A percentile compares a stretch with the other conserved stretches of the same genome.
These are phyloP conservation scores for Parochlus steinenii DNA, from an alignment of 2,888 invertebrate species.

Conservation along the genomic window DNA sequence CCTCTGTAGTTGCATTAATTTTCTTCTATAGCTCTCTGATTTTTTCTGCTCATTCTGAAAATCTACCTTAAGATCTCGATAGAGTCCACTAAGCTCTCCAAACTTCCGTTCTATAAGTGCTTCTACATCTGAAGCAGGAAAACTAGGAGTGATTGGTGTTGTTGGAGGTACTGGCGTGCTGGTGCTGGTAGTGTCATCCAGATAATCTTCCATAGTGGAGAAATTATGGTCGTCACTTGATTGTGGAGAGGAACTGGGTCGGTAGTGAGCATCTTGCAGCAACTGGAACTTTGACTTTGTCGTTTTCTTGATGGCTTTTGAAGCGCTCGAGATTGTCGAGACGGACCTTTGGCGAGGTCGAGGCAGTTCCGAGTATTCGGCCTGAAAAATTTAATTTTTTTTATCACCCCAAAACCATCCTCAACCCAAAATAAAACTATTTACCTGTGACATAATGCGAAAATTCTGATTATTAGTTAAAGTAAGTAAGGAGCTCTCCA, in stretches of 20 bases:
- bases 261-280: too few species aligned
- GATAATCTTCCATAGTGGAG: too few species aligned
- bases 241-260: too few species aligned
- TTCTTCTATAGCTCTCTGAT: background rate
- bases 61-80: conserved; percentile 6
- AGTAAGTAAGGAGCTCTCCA: conserved; percentile 1
- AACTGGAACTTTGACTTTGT: too few species aligned
- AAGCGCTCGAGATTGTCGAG: too few species aligned
- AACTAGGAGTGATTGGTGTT: background rate
- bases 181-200: too few species aligned
- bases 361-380: too few species aligned
- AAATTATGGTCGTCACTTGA: too few species aligned
- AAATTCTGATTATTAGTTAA: too few species aligned
- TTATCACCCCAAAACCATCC: background rate
- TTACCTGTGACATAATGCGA: too few species aligned
- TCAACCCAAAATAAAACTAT: conserved; percentile 1
- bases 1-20: conserved; percentile 4
- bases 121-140: conserved; percentile 4
- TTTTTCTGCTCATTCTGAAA: conserved; percentile 9
- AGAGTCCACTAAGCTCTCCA: conserved; percentile 6
- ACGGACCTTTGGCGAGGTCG: too few species aligned
- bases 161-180: conserved; percentile 6
- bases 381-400: conserved; percentile 3
- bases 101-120: conserved; percentile 4
- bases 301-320: too few species aligned